Conservation (phyloP, 2,888 invertebrate genomes). For the Plebejus argus region DNA sequence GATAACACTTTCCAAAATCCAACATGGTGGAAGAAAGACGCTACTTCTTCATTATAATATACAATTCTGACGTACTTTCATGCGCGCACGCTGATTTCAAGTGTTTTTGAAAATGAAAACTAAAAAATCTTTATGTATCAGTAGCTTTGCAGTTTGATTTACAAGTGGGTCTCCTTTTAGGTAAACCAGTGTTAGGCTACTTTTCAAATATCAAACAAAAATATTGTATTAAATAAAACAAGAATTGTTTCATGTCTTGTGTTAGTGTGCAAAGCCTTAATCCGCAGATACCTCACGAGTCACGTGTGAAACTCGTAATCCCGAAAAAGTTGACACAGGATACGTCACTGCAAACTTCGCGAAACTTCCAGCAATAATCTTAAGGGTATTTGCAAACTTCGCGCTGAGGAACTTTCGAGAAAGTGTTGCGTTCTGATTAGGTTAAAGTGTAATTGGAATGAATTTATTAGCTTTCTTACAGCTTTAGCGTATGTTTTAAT, state of each 20-base stretch:
- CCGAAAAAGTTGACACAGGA: constrained; percentile 32
- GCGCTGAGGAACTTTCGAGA: background rate
- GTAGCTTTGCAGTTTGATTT: no score
- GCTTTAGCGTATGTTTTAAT: background rate
- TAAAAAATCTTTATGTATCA: no score
- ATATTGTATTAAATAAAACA: background rate
- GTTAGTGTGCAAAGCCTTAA: constrained; percentile 12
- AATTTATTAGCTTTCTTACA: constrained; percentile 4
- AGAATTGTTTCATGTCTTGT: background rate
- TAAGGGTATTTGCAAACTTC: constrained; percentile 27
- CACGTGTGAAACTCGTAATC: constrained; percentile 35
- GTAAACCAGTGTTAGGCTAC: no score
- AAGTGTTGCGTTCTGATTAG: constrained; percentile 7
- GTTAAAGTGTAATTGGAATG: background rate
- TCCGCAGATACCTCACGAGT: constrained; percentile 33
- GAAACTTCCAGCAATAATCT: constrained; percentile 31
- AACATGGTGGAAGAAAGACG: no score
- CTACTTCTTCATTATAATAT: no score
- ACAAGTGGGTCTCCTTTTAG: no score
- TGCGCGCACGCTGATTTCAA: no score
- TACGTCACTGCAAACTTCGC: constrained; percentile 27
- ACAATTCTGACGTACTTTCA: no score
- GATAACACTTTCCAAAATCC: no score
- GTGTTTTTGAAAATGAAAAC: no score
- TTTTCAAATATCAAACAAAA: background rate